These are phyloP conservation scores for Cryptocephalus primarius DNA, from an alignment of 2,888 invertebrate genomes.

Conservation along the genomic window DNA sequence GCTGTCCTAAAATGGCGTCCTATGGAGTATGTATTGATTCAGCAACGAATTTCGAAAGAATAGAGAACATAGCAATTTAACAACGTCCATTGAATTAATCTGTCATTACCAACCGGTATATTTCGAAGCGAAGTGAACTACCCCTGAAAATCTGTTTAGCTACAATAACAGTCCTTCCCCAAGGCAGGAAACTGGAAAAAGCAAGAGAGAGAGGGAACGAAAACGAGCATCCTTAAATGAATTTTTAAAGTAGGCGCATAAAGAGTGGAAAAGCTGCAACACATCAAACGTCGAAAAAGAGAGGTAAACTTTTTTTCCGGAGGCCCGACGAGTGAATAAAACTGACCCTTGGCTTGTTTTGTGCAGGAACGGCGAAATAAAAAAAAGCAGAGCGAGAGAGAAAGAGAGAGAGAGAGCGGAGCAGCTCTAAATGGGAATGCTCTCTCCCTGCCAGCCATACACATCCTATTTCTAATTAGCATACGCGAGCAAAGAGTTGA, in stretches of 20 bases:
- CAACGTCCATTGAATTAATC: too few species aligned
- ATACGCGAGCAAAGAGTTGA: constrained; percentile 29
- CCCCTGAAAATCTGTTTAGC: too few species aligned
- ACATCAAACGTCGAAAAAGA: constrained; percentile 30
- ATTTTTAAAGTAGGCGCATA: constrained; percentile 11
- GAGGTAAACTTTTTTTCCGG: constrained; percentile 33
- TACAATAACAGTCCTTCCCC: too few species aligned
- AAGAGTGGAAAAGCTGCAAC: constrained; percentile 17
- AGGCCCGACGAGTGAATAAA: constrained; percentile 8
- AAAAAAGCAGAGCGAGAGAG: constrained; percentile 2
- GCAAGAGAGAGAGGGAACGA: not conserved
- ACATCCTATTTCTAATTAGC: constrained; percentile 38
- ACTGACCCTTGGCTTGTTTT: constrained; percentile 39
- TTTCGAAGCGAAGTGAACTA: too few species aligned
- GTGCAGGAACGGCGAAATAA: constrained; percentile 29
- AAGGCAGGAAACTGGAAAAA: too few species aligned
- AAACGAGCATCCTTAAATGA: constrained; percentile 14
- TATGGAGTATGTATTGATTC: too few species aligned
- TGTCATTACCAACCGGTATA: too few species aligned
- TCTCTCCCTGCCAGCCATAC: constrained; percentile 33
- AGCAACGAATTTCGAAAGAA: too few species aligned
- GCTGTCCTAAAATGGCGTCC: too few species aligned
- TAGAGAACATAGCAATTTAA: too few species aligned
- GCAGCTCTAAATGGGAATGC: constrained; percentile 24
- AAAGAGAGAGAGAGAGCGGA: too few species aligned